Base-by-base conservation (phyloP, 2,113 vertebrate species). In the Halichoerus grypus region DNA sequence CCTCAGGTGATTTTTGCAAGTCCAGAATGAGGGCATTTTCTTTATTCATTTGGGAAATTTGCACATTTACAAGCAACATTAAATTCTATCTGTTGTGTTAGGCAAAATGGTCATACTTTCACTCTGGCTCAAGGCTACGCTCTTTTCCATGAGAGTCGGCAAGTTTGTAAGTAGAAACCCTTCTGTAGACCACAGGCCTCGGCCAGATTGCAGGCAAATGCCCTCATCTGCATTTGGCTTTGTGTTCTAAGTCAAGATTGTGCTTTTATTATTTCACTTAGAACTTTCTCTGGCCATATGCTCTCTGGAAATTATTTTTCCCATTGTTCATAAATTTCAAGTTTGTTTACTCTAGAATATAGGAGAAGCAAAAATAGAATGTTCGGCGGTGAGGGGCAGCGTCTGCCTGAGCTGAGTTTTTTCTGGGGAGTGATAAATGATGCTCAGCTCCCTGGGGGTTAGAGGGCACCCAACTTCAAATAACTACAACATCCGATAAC, bases 391-490 rank as follows among this genome's bases (percentile, higher is more conserved):
- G 97, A 98, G 96, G 95, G 97, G 94, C 98, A 98, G 96, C 65
- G 97, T 94, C 97, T 96, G 97, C 98, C 97, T 98, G 98, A 95
- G 97, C 98, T 98, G 98, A 98, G 98, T 97, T 98, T 99, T 98
- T 98, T 98, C 98, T 98, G 98, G 98, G 98, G 98, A 98, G 98
- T 99, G 99, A 99, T 98, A 98, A 99, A 99, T 98, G 98, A 99
- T 98, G 98, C 98, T 92, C 95, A 98, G 98, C 97, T 96, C 97
- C 98, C 98, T 93, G 82, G 98, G 98, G 99, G 99, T 99, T 99
- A 99, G 98, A 98, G 99, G 98, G 99, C 99, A 99, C 98, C 98
- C 98, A 99, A 99, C 99, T 99, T 99, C 99, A 99, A 99, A 99
- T 99, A 99, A 98, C 98, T 98, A 98, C 98, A 99, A 98, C 98